phyloP scores from a whole-genome alignment of 1,140 invertebrate species.

The Papilio machaon region DNA sequence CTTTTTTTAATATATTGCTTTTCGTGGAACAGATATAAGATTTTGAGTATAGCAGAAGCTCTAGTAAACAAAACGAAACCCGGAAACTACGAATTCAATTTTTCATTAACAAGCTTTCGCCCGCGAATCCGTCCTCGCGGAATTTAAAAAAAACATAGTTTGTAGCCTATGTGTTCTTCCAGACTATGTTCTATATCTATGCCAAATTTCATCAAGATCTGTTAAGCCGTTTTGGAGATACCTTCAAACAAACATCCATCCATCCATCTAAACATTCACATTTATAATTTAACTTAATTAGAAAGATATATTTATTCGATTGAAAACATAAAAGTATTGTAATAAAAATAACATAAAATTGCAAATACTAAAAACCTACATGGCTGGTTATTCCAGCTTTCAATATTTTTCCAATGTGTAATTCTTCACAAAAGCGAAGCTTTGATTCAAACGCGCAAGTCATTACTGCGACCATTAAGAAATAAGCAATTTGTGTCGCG shows the following conservation, averaged over 20 bases:
- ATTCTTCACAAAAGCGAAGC: slow-evolving; percentile 10
- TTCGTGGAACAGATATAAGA: neutral
- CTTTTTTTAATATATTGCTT: neutral
- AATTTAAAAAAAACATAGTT: no score
- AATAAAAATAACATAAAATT: neutral
- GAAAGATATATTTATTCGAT: no score
- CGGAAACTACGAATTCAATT: neutral
- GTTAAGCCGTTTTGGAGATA: no score
- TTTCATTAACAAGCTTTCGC: no score
- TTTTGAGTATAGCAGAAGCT: neutral
- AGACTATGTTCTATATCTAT: no score
- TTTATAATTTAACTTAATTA: no score
- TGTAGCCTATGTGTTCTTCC: no score
- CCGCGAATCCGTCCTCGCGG: no score
- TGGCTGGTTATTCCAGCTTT: slow-evolving; percentile 15
- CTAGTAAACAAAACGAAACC: neutral
- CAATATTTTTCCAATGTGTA: slow-evolving; percentile 27
- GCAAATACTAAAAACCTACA: slow-evolving; percentile 6
- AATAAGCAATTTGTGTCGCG: slow-evolving; percentile 31
- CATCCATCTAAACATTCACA: no score
- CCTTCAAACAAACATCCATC: no score
- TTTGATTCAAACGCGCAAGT: slow-evolving; percentile 33
- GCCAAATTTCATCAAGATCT: no score
- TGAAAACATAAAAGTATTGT: neutral
- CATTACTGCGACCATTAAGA: slow-evolving; percentile 31